Evolutionary conservation across 2,888 invertebrate genomes (phyloP).

Genomic region (Hemistola chrysoprasaria): DNA sequence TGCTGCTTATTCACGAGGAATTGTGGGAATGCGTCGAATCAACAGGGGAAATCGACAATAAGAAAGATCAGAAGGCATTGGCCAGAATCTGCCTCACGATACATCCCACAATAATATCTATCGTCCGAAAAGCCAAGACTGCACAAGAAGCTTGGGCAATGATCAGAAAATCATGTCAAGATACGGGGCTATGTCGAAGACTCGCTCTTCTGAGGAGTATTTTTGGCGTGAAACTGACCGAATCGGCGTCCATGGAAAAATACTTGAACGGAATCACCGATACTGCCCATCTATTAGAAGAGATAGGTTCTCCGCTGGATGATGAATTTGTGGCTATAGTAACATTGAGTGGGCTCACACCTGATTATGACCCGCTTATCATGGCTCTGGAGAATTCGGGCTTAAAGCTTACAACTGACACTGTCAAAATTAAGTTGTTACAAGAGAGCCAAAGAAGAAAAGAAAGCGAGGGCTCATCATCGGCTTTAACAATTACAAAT

Average conservation of each 20-base stretch:
- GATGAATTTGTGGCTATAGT: conserved; percentile 27
- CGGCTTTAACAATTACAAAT: no score
- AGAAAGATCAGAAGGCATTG: conserved; percentile 11
- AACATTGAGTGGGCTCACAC: conserved; percentile 24
- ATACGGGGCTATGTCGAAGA: conserved; percentile 7
- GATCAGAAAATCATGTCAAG: no score
- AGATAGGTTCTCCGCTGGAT: conserved; percentile 22
- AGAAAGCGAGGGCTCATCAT: no score
- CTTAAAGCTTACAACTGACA: conserved; percentile 11
- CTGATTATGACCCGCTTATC: conserved; percentile 27
- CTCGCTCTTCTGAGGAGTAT: not conserved
- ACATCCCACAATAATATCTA: conserved; percentile 3
- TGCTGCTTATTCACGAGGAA: conserved; percentile 16
- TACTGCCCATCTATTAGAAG: conserved; percentile 16
- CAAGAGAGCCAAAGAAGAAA: conserved; percentile 2
- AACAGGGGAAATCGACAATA: not conserved
- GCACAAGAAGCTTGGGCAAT: no score
- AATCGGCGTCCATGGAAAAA: conserved; percentile 10
- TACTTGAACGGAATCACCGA: conserved; percentile 18
- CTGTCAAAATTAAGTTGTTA: conserved; percentile 12
- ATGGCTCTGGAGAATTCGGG: conserved; percentile 19
- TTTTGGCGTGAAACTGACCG: not conserved
- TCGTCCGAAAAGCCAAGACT: no score
- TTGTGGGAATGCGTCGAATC: conserved; percentile 11
- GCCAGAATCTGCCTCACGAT: conserved; percentile 21